Percentiles rank a stretch among this genome's conserved stretches.
Evolutionary conservation across 2,113 vertebrate species (phyloP).

Genomic region (Anthoscopus minutus): DNA sequence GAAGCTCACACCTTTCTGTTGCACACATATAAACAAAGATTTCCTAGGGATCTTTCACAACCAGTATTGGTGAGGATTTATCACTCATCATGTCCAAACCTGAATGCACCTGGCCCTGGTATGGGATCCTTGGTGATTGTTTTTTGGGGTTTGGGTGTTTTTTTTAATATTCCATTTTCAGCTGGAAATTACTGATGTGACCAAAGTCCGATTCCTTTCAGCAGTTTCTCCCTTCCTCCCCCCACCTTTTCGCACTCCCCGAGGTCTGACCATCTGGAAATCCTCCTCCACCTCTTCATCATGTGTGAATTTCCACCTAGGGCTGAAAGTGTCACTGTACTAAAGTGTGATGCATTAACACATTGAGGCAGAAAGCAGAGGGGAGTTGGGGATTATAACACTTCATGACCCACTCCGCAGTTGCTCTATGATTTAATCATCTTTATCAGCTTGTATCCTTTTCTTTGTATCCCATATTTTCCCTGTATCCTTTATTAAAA

Average conservation of each 20-base stretch:
- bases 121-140: not conserved
- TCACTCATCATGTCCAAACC: not conserved
- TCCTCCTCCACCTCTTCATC: conserved; percentile 63
- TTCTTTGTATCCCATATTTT: conserved; percentile 28
- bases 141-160: not conserved
- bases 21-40: not conserved
- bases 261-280: conserved; percentile 38
- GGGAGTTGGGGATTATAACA: conserved; percentile 67
- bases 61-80: not conserved
- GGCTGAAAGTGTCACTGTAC: conserved; percentile 57
- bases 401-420: conserved; percentile 58
- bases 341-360: conserved; percentile 66
- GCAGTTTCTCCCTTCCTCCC: conserved; percentile 13
- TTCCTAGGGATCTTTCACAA: conserved; percentile 28
- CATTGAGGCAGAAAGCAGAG: conserved; percentile 67
- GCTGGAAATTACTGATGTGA: conserved; percentile 68
- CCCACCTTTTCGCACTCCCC: conserved; percentile 51
- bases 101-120: conserved; percentile 25
- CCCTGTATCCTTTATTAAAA: conserved; percentile 23
- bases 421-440: conserved; percentile 61
- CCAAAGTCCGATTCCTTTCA: conserved; percentile 52
- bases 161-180: conserved; percentile 59
- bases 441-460: conserved; percentile 64
- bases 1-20: conserved; percentile 33
- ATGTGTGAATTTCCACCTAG: conserved; percentile 68